Base-by-base conservation (phyloP, 2,888 invertebrate species). In the Lissocephala sabroskyi region DNA sequence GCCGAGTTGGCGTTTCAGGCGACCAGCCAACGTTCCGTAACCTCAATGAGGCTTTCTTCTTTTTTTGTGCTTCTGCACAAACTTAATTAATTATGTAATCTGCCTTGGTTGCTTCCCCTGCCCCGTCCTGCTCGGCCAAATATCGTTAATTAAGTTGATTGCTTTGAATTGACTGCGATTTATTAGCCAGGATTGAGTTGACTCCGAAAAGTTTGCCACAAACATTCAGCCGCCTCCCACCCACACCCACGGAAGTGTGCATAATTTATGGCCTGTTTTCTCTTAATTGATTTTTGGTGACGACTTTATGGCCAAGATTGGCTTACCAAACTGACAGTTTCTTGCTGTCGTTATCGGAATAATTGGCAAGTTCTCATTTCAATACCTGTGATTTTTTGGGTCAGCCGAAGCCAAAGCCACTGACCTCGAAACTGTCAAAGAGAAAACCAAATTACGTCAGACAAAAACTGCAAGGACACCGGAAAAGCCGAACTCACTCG, bases 131-230 rank as follows among this genome's bases (percentile, higher is more conserved):
- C 11, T 3, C 19, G 37, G 30, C 54, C 54, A 77, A 73, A 77
- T 73, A 65, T 57, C 64, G 62, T 70, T 77, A 78, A 77, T 77
- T 77, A 78, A 73, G 60, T 65, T 70, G 74, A 78, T 79, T 79
- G 76, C 59, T 59, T 79, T 62, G 62, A 59, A 62, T 75, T 62
- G 58, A 46, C 55, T 65, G 61, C 61, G 59, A 71, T 71, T 74
- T 71, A 58, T 70, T 74, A 61, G 62, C 58, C 55, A 49, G 56
- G 45, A 73, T 62, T 63, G 63, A 49, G 52, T 61, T 63, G 61
- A 53, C 51, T 62, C 48, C 41, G 55, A 52, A 68, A 73, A 61
- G 63, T 56, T 59, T 29, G 17, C 16, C 37, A 30, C 32, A 28
- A 30, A 33, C 32, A 50, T 3, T 29, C 39, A 44, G 28, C 19